Evolutionary conservation across 2,888 invertebrate species (phyloP).

Genomic region (Agapostemon virescens): DNA sequence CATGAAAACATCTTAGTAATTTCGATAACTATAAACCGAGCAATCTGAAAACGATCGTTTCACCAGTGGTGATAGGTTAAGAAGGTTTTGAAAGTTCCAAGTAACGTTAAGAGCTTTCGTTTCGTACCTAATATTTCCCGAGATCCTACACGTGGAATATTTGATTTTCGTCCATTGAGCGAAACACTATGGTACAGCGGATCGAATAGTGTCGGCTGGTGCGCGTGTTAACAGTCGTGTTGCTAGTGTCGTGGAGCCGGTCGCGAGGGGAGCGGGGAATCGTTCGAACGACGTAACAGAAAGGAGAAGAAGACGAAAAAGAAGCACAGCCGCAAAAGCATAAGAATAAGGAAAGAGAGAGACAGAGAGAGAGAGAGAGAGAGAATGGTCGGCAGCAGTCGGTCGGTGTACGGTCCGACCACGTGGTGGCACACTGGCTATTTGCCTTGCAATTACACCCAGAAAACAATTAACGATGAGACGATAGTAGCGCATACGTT

Average conservation of each 20-base stretch:
- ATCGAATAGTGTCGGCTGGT: slow-evolving; percentile 29
- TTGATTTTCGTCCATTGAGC: not conserved
- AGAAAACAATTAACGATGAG: slow-evolving; percentile 71
- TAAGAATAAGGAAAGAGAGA: not conserved
- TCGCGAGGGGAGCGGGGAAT: not conserved
- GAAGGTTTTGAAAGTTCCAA: not conserved
- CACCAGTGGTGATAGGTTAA: too few species aligned
- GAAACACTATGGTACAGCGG: not conserved
- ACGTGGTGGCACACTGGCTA: slow-evolving; percentile 61
- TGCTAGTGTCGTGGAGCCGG: not conserved
- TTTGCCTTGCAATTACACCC: slow-evolving; percentile 71
- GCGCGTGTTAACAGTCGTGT: slow-evolving; percentile 5
- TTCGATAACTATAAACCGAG: too few species aligned
- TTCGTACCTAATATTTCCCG: not conserved
- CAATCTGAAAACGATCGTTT: too few species aligned
- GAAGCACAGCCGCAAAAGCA: not conserved
- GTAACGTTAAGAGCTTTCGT: not conserved
- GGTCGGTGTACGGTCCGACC: slow-evolving; percentile 28
- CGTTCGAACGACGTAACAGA: slow-evolving; percentile 1
- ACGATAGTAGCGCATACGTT: slow-evolving; percentile 67
- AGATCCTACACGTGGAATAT: not conserved
- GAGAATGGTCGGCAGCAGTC: not conserved
- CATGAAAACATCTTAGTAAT: too few species aligned
- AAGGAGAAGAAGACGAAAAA: not conserved
- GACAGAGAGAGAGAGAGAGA: not conserved